Evolutionary conservation across 2,888 invertebrate genomes (phyloP).

Genomic region (Biston stratarius): DNA sequence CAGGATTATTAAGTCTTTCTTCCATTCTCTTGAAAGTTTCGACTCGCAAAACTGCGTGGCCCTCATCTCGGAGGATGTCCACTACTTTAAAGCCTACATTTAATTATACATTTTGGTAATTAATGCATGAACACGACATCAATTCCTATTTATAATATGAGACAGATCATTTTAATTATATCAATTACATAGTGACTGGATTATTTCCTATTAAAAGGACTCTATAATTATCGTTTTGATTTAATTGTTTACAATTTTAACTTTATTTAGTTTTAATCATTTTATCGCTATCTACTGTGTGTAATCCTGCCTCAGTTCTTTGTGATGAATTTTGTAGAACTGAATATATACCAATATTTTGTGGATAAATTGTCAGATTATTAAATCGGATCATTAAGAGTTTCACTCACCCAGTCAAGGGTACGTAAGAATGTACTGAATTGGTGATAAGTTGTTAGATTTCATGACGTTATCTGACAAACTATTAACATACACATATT

Average conservation of each 20-base stretch:
- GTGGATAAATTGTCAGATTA: background rate
- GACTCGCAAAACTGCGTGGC: too few species aligned
- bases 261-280: constrained; percentile 16
- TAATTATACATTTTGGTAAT: too few species aligned
- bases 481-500: background rate
- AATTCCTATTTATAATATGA: too few species aligned
- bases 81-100: too few species aligned
- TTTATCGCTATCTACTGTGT: background rate
- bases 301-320: background rate
- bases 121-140: too few species aligned
- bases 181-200: background rate
- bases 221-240: background rate
- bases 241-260: constrained; percentile 10
- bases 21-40: too few species aligned
- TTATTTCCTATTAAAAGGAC: background rate
- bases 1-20: too few species aligned
- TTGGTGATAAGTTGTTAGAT: too few species aligned
- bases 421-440: background rate
- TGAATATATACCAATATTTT: background rate
- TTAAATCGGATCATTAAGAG: background rate
- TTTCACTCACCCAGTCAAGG: background rate
- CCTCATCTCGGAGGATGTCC: too few species aligned
- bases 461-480: too few species aligned
- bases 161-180: too few species aligned
- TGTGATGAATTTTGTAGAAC: background rate